Evolutionary conservation across 1,140 invertebrate genomes (phyloP).

Genomic region (Vollenhovia emeryi): DNA sequence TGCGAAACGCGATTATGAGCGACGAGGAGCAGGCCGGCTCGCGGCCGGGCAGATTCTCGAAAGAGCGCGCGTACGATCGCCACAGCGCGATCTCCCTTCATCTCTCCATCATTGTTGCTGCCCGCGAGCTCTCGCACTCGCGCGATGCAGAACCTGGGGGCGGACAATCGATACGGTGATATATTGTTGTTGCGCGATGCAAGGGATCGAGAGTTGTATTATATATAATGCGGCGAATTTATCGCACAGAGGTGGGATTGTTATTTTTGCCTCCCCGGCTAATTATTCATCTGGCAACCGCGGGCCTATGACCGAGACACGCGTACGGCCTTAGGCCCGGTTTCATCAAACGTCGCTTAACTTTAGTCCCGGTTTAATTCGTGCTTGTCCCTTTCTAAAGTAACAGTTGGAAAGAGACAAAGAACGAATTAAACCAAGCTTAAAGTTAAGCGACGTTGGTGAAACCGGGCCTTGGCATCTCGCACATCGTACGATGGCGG

Average conservation of each 20-base stretch:
- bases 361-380: too few species aligned
- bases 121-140: slow-evolving; percentile 27
- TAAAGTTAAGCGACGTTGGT: too few species aligned
- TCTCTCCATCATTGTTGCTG: not conserved
- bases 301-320: slow-evolving; percentile 19
- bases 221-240: slow-evolving; percentile 44
- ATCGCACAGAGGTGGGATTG: slow-evolving; percentile 55
- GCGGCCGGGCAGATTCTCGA: slow-evolving; percentile 26
- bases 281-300: slow-evolving; percentile 55
- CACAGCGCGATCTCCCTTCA: not conserved
- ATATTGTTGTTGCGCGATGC: slow-evolving; percentile 50
- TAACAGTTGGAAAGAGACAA: too few species aligned
- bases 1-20: slow-evolving; percentile 36
- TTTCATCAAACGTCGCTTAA: too few species aligned
- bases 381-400: too few species aligned
- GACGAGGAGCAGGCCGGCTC: slow-evolving; percentile 23
- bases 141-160: slow-evolving; percentile 40
- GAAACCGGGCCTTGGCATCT: not conserved
- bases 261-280: slow-evolving; percentile 52
- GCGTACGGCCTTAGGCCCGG: not conserved
- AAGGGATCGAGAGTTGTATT: slow-evolving; percentile 40
- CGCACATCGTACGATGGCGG: not conserved
- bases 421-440: too few species aligned
- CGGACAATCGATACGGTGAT: slow-evolving; percentile 66
- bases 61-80: slow-evolving; percentile 12